Conservation (phyloP, 2,888 invertebrate genomes). For the Micoletzkya japonica region DNA sequence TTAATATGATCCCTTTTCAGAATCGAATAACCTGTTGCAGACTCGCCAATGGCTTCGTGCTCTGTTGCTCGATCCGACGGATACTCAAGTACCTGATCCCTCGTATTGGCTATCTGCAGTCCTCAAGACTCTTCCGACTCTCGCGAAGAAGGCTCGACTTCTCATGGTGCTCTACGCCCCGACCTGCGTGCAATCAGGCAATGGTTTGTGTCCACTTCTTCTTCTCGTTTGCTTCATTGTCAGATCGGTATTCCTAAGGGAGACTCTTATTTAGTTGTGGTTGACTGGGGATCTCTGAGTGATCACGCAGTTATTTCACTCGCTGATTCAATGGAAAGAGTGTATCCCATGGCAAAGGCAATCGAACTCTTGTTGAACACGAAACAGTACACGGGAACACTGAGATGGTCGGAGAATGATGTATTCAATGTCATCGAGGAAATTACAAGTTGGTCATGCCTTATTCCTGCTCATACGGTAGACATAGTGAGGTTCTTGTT, state of each 20-base stretch:
- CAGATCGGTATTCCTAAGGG: not conserved
- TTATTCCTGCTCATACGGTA: not conserved
- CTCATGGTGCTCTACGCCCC: slow-evolving; percentile 26
- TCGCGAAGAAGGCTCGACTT: slow-evolving; percentile 15
- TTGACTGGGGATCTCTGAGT: slow-evolving; percentile 23
- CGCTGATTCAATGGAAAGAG: not conserved
- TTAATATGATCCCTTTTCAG: no score
- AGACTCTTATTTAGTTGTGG: not conserved
- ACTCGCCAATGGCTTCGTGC: slow-evolving; percentile 1
- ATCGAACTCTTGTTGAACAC: not conserved
- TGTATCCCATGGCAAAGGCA: not conserved
- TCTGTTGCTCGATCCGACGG: not conserved
- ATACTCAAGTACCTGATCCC: slow-evolving; percentile 1
- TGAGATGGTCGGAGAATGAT: slow-evolving; percentile 17
- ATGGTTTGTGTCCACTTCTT: not conserved
- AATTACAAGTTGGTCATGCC: slow-evolving; percentile 26
- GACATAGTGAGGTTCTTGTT: no score
- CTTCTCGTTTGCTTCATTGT: not conserved
- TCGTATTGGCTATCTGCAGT: slow-evolving; percentile 20
- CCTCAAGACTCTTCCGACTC: slow-evolving; percentile 8
- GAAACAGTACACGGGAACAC: not conserved
- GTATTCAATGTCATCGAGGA: slow-evolving; percentile 32
- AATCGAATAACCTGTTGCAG: not conserved
- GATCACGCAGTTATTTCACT: not conserved
- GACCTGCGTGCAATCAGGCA: not conserved